phyloP scores from a whole-genome alignment of 1,140 invertebrate genomes.

The Nephila pilipes region DNA sequence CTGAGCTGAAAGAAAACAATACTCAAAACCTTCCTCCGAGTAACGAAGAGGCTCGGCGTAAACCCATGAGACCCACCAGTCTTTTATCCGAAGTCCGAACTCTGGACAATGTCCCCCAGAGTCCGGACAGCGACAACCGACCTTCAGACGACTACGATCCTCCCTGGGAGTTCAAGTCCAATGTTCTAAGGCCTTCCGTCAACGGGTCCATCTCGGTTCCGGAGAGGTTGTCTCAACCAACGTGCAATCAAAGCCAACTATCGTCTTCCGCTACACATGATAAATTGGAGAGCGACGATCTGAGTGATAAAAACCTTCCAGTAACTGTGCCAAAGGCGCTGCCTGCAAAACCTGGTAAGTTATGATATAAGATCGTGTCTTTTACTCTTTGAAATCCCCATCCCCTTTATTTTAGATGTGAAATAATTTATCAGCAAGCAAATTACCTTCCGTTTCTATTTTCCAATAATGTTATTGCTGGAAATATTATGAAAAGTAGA shows the following conservation, averaged over 20 bases:
- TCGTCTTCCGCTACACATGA: conserved; percentile 66
- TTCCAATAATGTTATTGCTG: no score
- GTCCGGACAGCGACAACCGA: conserved; percentile 70
- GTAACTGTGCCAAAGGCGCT: conserved; percentile 23
- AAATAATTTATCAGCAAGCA: no score
- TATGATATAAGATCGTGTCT: no score
- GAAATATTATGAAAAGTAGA: no score
- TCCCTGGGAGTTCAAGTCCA: conserved; percentile 77
- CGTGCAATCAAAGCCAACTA: conserved; percentile 53
- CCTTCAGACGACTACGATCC: conserved; percentile 78
- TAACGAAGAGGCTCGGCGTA: conserved; percentile 4
- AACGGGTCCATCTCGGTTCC: conserved; percentile 71
- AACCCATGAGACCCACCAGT: conserved; percentile 51
- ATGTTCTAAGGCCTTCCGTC: conserved; percentile 63
- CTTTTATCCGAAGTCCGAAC: conserved; percentile 62
- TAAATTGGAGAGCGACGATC: conserved; percentile 53
- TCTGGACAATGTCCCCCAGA: conserved; percentile 73
- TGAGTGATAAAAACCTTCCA: conserved; percentile 34
- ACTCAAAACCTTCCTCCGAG: not conserved
- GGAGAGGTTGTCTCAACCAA: conserved; percentile 62
- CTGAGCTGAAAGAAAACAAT: conserved; percentile 70
- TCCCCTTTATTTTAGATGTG: no score
- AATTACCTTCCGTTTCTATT: no score
- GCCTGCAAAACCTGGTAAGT: conserved; percentile 58
- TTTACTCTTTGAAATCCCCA: no score